A percentile compares a stretch with the other conserved stretches of the same genome.
These are phyloP conservation scores for Pyrocoelia pectoralis DNA, from an alignment of 2,888 invertebrate species.

Conservation along the genomic window DNA sequence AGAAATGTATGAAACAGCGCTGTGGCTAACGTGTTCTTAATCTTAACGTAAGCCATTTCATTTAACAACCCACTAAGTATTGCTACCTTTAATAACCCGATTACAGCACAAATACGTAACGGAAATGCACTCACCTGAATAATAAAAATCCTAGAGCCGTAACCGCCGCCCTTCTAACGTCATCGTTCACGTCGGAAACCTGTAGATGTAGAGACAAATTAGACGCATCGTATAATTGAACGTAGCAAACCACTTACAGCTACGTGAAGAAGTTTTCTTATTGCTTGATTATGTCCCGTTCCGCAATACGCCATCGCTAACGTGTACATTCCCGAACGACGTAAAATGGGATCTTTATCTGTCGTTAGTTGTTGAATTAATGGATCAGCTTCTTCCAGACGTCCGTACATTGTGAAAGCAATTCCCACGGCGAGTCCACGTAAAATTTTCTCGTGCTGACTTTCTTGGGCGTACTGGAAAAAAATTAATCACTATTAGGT, in stretches of 20 bases:
- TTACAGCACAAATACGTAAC: not conserved
- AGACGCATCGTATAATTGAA: not conserved
- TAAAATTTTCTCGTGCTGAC: slow-evolving; percentile 98
- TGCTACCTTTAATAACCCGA: not conserved
- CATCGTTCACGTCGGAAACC: slow-evolving; percentile 97
- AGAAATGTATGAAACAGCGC: too few relatives aligned
- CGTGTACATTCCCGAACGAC: slow-evolving; percentile 97
- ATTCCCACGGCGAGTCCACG: slow-evolving; percentile 97
- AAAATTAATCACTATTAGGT: not conserved
- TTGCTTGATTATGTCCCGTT: slow-evolving; percentile 96
- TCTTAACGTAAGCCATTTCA: not conserved
- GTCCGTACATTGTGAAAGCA: slow-evolving; percentile 95
- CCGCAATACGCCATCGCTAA: slow-evolving; percentile 99
- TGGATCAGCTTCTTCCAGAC: slow-evolving; percentile 95
- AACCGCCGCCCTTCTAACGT: slow-evolving; percentile 97
- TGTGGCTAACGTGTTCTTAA: not conserved
- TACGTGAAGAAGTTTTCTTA: slow-evolving; percentile 91
- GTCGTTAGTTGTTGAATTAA: slow-evolving; percentile 87
- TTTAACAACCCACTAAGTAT: not conserved
- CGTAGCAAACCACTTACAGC: slow-evolving; percentile 72
- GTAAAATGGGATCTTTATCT: slow-evolving; percentile 94
- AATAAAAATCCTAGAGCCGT: slow-evolving; percentile 98
- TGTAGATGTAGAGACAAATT: slow-evolving; percentile 45
- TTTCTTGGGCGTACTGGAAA: slow-evolving; percentile 86
- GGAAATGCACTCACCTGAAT: slow-evolving; percentile 72